Conservation (phyloP, 2,888 invertebrate species). For the Nemotelus nigrinus region DNA sequence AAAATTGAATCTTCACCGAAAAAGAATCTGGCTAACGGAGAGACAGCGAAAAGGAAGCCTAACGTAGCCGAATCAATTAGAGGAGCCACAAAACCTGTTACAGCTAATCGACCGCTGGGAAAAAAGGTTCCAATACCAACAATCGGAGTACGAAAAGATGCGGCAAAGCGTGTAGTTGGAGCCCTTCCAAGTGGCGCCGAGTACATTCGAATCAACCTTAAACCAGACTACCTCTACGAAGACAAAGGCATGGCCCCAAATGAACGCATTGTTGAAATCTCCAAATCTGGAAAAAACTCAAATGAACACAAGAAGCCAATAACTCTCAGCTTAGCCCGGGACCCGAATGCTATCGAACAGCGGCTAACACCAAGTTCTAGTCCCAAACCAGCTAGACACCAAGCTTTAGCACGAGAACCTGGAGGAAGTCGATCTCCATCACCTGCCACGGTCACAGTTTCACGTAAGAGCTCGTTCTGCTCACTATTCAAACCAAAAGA, state of each 20-base stretch:
- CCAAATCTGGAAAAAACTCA: constrained; percentile 55
- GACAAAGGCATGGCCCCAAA: constrained; percentile 66
- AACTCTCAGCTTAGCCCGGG: constrained; percentile 68
- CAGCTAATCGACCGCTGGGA: neutral
- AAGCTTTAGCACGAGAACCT: constrained; percentile 54
- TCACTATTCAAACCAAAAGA: constrained; percentile 81
- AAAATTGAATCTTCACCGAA: constrained; percentile 64
- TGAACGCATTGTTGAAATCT: constrained; percentile 60
- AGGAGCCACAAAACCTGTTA: constrained; percentile 55
- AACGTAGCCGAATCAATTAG: constrained; percentile 50
- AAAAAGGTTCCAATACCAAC: constrained; percentile 41
- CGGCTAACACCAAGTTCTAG: constrained; percentile 67
- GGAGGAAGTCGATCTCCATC: constrained; percentile 72
- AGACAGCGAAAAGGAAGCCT: constrained; percentile 52
- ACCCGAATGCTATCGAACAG: constrained; percentile 61
- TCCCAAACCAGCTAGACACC: constrained; percentile 65
- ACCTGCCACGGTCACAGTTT: constrained; percentile 72
- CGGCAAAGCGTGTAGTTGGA: constrained; percentile 58
- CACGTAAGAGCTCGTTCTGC: constrained; percentile 83
- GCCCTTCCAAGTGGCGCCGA: constrained; percentile 65
- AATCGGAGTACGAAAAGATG: constrained; percentile 34
- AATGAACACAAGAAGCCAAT: constrained; percentile 67
- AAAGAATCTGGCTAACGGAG: constrained; percentile 57
- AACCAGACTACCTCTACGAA: constrained; percentile 79
- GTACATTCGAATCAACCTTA: constrained; percentile 75